A percentile compares a stretch with the other conserved stretches of the same genome.
phyloP scores from a whole-genome alignment of 1,140 invertebrate species.

The Heterodera carotae region DNA sequence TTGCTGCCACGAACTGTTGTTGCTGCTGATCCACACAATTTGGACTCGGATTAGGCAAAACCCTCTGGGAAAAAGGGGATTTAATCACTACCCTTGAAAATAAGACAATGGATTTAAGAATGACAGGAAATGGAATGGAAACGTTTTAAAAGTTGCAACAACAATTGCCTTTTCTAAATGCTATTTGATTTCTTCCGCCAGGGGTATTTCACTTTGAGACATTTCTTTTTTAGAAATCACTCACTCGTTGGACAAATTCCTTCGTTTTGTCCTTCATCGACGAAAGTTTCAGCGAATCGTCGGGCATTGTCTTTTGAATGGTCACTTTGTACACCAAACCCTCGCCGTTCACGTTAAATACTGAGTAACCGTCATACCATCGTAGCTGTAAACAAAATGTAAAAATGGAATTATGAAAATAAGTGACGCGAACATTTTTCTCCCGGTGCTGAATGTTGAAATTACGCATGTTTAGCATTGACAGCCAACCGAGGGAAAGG shows the following conservation, averaged over 20 bases:
- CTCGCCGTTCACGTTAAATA: conserved; percentile 45
- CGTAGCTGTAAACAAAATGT: conserved; percentile 34
- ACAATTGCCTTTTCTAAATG: no score
- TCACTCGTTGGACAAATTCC: conserved; percentile 22
- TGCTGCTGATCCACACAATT: neutral
- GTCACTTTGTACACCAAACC: conserved; percentile 41
- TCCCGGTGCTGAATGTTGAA: conserved; percentile 30
- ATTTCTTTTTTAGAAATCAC: no score
- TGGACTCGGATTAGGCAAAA: neutral
- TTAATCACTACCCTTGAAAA: neutral
- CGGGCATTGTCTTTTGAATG: conserved; percentile 44
- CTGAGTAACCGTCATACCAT: conserved; percentile 50
- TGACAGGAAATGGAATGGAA: no score
- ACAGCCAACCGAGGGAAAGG: conserved; percentile 37
- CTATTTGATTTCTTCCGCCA: no score
- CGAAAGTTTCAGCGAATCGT: conserved; percentile 25
- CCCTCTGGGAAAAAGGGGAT: neutral
- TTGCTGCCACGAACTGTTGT: neutral
- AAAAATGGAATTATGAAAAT: conserved; percentile 8
- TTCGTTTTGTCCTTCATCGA: conserved; percentile 13
- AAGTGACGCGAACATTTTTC: conserved; percentile 38
- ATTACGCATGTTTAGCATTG: conserved; percentile 32
- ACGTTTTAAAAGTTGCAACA: no score
- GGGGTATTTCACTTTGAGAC: no score
- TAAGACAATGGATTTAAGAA: no score